phyloP scores from a whole-genome alignment of 2,888 invertebrate genomes.

The Microdon myrmicae region DNA sequence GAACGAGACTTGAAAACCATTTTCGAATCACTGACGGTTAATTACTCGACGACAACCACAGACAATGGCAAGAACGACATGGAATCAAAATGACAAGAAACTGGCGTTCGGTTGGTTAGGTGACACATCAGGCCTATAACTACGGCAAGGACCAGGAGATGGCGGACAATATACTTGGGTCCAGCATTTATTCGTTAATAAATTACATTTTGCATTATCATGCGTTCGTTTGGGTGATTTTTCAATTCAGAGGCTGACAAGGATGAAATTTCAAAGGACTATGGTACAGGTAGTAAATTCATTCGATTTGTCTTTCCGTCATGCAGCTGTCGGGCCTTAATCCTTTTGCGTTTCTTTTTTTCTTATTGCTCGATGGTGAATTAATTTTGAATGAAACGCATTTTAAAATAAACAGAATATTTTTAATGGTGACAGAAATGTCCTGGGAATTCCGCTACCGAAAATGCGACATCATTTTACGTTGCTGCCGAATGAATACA shows the following conservation, averaged over 20 bases:
- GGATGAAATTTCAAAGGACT: neutral
- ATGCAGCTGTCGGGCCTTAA: slow-evolving; percentile 25
- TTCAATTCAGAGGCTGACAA: neutral
- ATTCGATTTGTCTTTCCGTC: slow-evolving; percentile 18
- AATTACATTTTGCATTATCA: slow-evolving; percentile 43
- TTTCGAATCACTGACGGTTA: slow-evolving; percentile 49
- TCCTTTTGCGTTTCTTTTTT: slow-evolving; percentile 2
- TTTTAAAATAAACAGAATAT: slow-evolving; percentile 43
- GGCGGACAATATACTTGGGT: slow-evolving; percentile 21
- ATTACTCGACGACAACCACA: slow-evolving; percentile 48
- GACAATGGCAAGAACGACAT: slow-evolving; percentile 15
- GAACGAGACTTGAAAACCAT: slow-evolving; percentile 26
- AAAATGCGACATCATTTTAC: too few species aligned
- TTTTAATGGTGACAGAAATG: too few species aligned
- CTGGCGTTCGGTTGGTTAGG: slow-evolving; percentile 9
- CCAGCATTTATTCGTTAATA: slow-evolving; percentile 39
- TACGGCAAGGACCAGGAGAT: slow-evolving; percentile 1
- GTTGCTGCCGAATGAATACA: too few species aligned
- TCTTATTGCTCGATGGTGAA: slow-evolving; percentile 20
- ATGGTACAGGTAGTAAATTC: slow-evolving; percentile 4
- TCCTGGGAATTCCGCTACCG: too few species aligned
- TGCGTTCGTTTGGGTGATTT: slow-evolving; percentile 19
- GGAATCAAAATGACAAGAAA: slow-evolving; percentile 15
- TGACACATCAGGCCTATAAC: slow-evolving; percentile 8
- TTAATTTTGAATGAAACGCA: slow-evolving; percentile 52